Evolutionary conservation across 2,797 vertebrate species (phyloP), one percentile per base, ranked within the genome.

Genomic region (Phylloscopus collybita): DNA sequence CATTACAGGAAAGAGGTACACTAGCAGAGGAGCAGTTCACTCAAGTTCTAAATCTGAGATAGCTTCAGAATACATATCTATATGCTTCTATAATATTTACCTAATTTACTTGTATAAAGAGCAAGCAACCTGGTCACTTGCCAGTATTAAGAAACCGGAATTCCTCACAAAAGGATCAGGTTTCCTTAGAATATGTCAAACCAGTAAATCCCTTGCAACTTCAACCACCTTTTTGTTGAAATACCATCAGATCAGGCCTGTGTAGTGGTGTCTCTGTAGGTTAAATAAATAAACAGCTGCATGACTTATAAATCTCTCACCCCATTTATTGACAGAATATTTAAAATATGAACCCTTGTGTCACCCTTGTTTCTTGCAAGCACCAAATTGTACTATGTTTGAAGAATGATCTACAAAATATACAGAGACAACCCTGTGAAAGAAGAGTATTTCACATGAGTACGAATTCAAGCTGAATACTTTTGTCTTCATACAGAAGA

Each of bases 301-400:
- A 4, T 81, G 56, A 44, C 20, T 89, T 38, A 27, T 66, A 44
- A 73, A 40, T 70, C 12, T 72, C 26, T 36, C n/a, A 12, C 49
- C 9, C 11, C 7, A 11, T 59, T 76, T 85, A 32, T 64, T 85
- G 61, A 29, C 1, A 9, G 66, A 65, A 14, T 69, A 65, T 53
- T 72, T 91, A 54, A 80, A 92, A 53, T 13, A 11, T 3, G 4
- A 78, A 8, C 26, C 18, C 10, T 76, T 54, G 10, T 34, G 23
- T 85, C 79, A 45, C 21, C 6, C 13, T 69, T 72, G 18, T 69
- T 38, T 65, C 34, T 86, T 66, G 36, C 0, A 1, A 91, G 70
- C 6, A 18, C 4, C 1, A n/a, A 30, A 15, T n/a, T 82, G 30
- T 65, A 61, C n/a, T 64, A 50, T 0, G 0, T 67, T 88, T 78